phyloP scores from a whole-genome alignment of 2,888 invertebrate species.

The Philaethria dido region DNA sequence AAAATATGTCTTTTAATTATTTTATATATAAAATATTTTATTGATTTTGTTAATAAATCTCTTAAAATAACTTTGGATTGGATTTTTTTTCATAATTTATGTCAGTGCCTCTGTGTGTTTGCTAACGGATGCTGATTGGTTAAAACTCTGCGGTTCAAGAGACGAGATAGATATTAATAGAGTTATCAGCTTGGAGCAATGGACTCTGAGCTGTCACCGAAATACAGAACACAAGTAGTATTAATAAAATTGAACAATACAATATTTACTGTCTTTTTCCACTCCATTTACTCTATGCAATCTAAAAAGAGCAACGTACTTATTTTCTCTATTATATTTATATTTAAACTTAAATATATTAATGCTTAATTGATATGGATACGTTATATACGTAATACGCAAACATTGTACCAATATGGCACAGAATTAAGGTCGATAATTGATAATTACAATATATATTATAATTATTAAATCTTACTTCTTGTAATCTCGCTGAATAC shows the following conservation, averaged over 20 bases:
- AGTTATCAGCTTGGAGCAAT: constrained; percentile 75
- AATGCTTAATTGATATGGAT: neutral
- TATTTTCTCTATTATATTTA: neutral
- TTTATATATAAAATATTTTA: neutral
- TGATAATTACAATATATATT: neutral
- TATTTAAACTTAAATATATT: neutral
- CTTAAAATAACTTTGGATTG: neutral
- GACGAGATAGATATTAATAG: constrained; percentile 71
- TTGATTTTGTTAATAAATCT: neutral
- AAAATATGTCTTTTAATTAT: neutral
- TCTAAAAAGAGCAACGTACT: neutral
- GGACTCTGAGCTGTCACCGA: constrained; percentile 58
- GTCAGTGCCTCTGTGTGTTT: constrained; percentile 25
- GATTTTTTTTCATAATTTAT: constrained; percentile 17
- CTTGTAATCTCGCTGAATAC: neutral
- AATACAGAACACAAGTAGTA: constrained; percentile 41
- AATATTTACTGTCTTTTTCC: neutral
- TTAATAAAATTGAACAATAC: constrained; percentile 40
- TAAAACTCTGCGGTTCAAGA: constrained; percentile 58
- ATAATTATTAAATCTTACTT: neutral
- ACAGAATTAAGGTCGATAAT: neutral
- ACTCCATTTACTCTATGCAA: neutral
- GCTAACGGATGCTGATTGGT: constrained; percentile 53
- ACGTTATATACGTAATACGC: neutral
- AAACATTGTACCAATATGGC: neutral